phyloP scores from a whole-genome alignment of 2,113 vertebrate genomes.

The Trochalopteron elliotii region DNA sequence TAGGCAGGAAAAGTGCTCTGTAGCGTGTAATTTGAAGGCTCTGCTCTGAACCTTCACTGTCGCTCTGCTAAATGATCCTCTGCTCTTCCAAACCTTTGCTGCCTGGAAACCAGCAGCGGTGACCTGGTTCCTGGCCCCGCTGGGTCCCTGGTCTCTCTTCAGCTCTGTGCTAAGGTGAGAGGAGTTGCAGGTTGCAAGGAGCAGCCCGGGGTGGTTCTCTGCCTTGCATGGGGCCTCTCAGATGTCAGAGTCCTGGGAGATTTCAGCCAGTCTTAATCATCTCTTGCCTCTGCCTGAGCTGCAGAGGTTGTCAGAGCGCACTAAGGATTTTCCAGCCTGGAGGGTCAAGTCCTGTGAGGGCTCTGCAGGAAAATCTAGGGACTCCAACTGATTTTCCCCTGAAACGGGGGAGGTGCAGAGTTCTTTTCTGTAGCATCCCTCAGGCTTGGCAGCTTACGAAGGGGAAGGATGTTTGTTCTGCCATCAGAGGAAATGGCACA shows the following conservation, averaged over 20 bases:
- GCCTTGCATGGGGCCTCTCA: slow-evolving; percentile 5
- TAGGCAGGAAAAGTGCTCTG: slow-evolving; percentile 65
- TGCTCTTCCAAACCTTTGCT: slow-evolving; percentile 57
- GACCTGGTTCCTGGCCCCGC: slow-evolving; percentile 51
- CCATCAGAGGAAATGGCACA: not conserved
- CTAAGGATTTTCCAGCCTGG: slow-evolving; percentile 36
- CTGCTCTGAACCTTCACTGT: slow-evolving; percentile 55
- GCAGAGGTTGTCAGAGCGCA: slow-evolving; percentile 38
- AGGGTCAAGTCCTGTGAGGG: not conserved
- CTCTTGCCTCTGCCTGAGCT: slow-evolving; percentile 48
- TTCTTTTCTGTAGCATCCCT: not conserved
- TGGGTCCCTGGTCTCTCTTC: not conserved
- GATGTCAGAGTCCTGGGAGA: slow-evolving; percentile 42
- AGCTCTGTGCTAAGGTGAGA: not conserved
- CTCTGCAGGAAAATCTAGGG: not conserved
- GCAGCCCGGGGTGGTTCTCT: slow-evolving; percentile 5
- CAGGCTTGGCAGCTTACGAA: not conserved
- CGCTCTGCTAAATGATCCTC: slow-evolving; percentile 61
- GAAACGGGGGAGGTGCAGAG: not conserved
- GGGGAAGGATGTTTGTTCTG: not conserved
- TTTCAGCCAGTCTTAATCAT: slow-evolving; percentile 63
- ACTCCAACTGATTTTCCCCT: not conserved
- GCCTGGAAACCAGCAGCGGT: slow-evolving; percentile 48
- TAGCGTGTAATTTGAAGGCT: slow-evolving; percentile 66
- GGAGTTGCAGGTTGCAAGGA: slow-evolving; percentile 1